Conservation (phyloP, 92 coral and sea anemone genomes). For the Umimayanthus kanabou region DNA sequence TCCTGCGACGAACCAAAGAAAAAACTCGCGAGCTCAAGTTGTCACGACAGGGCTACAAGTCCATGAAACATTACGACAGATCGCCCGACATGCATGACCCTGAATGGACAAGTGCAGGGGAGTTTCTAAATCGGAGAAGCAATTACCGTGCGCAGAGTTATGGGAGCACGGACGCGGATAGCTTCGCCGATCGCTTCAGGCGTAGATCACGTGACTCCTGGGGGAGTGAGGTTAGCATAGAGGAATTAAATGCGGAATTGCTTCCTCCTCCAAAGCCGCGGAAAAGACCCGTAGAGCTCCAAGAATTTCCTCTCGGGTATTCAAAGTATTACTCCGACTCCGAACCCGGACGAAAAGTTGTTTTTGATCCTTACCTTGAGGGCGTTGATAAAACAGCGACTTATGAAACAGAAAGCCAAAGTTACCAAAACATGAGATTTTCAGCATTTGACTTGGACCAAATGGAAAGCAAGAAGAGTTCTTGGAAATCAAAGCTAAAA, state of each 20-base stretch:
- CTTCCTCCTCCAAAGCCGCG: constrained; percentile 28
- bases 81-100: constrained; percentile 42
- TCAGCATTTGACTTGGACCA: constrained; percentile 8
- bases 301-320: constrained; percentile 39
- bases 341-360: constrained; percentile 7
- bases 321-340: constrained; percentile 33
- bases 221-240: constrained; percentile 31
- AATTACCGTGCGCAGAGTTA: constrained; percentile 25
- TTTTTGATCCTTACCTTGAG: constrained; percentile 36
- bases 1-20: constrained; percentile 30
- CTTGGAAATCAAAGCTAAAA: constrained; percentile 32
- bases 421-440: constrained; percentile 4
- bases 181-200: constrained; percentile 45
- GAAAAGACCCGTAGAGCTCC: constrained; percentile 39
- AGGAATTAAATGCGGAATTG: constrained; percentile 10
- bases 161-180: constrained; percentile 28
- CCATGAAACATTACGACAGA: constrained; percentile 30
- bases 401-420: not conserved
- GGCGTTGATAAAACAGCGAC: constrained; percentile 15
- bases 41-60: constrained; percentile 30
- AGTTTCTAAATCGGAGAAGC: constrained; percentile 36
- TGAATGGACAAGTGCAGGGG: constrained; percentile 39
- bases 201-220: constrained; percentile 44
- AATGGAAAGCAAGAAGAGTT: not conserved
- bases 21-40: constrained; percentile 17